phyloP scores from a whole-genome alignment of 2,797 vertebrate species.

The Acanthurus lineatus region DNA sequence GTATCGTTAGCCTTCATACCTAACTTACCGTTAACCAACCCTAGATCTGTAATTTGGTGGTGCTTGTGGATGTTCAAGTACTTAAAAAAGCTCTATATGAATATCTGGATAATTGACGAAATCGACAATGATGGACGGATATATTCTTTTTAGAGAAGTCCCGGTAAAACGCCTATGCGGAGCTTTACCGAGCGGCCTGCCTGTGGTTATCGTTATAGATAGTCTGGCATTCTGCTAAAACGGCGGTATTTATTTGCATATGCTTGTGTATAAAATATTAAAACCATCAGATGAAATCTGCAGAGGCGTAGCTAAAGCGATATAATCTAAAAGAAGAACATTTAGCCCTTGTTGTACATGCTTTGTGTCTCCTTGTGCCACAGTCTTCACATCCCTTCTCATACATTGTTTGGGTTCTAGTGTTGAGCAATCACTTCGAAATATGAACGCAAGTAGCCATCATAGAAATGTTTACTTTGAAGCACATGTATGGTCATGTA shows the following conservation, averaged over 20 bases:
- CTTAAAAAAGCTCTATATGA: accelerated
- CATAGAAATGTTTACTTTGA: not conserved
- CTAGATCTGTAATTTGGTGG: not conserved
- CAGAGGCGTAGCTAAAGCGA: too few relatives aligned
- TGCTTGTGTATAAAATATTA: not conserved
- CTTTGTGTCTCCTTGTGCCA: not conserved
- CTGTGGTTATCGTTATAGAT: not conserved
- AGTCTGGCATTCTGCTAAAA: slow-evolving; percentile 12
- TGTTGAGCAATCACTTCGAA: slow-evolving; percentile 10
- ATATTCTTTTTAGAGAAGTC: not conserved
- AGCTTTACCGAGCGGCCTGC: slow-evolving; percentile 53
- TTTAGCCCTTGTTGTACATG: not conserved
- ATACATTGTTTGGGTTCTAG: slow-evolving; percentile 6
- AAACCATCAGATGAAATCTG: not conserved
- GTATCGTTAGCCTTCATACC: not conserved
- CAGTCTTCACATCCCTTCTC: too few relatives aligned
- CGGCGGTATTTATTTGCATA: not conserved
- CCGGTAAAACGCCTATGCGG: slow-evolving; percentile 50
- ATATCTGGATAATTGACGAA: not conserved
- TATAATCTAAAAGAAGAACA: not conserved
- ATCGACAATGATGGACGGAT: not conserved
- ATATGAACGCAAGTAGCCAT: not conserved
- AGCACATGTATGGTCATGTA: not conserved
- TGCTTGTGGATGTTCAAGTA: accelerated
- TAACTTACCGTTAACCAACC: not conserved